Evolutionary conservation across 2,113 vertebrate species (phyloP).

Genomic region (Capreolus pygargus): DNA sequence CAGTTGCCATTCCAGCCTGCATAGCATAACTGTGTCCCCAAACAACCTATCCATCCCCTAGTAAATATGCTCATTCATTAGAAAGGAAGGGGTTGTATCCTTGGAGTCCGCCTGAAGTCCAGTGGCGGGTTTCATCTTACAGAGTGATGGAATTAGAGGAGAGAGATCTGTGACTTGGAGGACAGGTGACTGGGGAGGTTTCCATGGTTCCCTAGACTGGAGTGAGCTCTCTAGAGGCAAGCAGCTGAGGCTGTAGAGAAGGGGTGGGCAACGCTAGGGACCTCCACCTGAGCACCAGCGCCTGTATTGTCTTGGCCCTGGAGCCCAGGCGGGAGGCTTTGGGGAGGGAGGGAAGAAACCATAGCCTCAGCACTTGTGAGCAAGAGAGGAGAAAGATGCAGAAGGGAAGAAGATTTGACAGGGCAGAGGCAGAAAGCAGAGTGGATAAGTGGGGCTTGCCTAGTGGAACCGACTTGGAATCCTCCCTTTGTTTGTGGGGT

Average conservation of each 20-base stretch:
- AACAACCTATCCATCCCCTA: neutral
- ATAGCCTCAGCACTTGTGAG: neutral
- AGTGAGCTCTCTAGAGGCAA: neutral
- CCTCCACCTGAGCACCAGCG: neutral
- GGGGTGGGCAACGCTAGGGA: fast-evolving
- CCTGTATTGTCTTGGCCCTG: neutral
- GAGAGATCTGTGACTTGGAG: neutral
- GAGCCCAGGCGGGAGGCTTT: neutral
- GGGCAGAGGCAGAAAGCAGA: neutral
- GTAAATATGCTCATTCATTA: neutral
- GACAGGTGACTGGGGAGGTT: neutral
- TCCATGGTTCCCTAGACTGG: neutral
- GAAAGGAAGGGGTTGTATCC: neutral
- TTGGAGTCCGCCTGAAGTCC: neutral
- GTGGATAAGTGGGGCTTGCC: neutral
- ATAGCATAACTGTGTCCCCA: fast-evolving
- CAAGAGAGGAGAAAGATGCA: neutral
- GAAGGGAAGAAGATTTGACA: neutral
- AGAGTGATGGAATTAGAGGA: neutral
- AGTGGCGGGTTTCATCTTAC: neutral
- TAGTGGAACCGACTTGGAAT: neutral
- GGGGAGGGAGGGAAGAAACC: neutral
- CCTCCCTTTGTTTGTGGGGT: slow-evolving; percentile 56
- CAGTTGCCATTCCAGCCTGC: neutral
- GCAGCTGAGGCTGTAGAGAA: neutral